A percentile compares a stretch with the other conserved stretches of the same genome.
Conservation (phyloP, 2,113 vertebrate genomes). For the Rhinopomastus cyanomelas region DNA sequence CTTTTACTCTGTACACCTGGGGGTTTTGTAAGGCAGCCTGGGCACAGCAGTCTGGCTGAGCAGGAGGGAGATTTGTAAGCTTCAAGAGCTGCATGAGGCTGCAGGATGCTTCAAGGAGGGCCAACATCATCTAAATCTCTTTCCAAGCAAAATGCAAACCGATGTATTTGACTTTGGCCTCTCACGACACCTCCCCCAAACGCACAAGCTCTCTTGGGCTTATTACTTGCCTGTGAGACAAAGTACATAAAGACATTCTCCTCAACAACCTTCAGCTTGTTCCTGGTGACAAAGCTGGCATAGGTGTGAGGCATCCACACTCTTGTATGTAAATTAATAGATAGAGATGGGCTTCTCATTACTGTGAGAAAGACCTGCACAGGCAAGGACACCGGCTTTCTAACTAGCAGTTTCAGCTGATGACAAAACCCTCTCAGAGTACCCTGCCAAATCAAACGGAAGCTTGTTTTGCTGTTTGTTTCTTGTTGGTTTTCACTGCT, state of each 20-base stretch:
- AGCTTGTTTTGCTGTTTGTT: background rate
- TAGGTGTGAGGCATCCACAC: background rate
- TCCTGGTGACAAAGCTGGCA: background rate
- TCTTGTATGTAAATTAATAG: background rate
- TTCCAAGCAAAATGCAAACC: background rate
- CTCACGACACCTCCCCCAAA: background rate
- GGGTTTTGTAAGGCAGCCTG: background rate
- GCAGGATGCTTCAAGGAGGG: background rate
- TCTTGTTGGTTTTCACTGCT: background rate
- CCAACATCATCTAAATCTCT: background rate
- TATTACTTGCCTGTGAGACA: background rate
- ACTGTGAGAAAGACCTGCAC: background rate
- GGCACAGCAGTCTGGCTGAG: background rate
- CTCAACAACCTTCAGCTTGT: background rate
- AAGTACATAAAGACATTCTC: background rate
- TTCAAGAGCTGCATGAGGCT: background rate
- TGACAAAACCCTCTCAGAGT: background rate
- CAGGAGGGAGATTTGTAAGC: background rate
- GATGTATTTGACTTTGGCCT: background rate
- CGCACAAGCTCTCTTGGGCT: background rate
- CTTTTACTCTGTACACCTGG: background rate
- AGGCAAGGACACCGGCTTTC: background rate
- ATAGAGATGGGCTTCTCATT: background rate
- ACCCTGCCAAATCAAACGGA: conserved; percentile 11
- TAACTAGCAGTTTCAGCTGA: background rate